These are phyloP conservation scores for Craterocephalus amniculus DNA, from an alignment of 2,797 vertebrate species.

Conservation along the genomic window DNA sequence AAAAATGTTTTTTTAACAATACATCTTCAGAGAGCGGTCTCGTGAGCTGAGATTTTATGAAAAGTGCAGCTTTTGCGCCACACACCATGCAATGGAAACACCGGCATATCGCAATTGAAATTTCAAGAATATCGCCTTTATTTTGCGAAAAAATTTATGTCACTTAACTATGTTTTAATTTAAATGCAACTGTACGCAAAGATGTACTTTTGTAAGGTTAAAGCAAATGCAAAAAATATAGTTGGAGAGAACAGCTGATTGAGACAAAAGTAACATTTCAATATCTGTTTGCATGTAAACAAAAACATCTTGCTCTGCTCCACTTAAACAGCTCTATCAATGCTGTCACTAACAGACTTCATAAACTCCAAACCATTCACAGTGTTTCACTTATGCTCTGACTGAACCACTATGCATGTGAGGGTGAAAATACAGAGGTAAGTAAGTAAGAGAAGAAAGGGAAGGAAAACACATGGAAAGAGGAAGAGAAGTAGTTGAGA, in stretches of 20 bases:
- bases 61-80: too few species aligned
- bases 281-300: constrained; percentile 75
- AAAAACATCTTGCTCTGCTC: constrained; percentile 79
- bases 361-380: constrained; percentile 86
- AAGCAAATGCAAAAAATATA: not conserved
- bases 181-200: not conserved
- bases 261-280: constrained; percentile 61
- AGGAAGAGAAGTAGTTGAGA: not conserved
- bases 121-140: too few species aligned
- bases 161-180: constrained; percentile 2
- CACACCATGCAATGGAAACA: too few species aligned
- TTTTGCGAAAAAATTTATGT: too few species aligned
- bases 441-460: constrained; percentile 9
- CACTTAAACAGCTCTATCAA: constrained; percentile 89
- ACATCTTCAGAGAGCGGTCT: too few species aligned
- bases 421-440: not conserved
- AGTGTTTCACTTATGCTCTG: constrained; percentile 64
- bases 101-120: too few species aligned
- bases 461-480: not conserved
- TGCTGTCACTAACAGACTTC: constrained; percentile 86
- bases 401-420: constrained; percentile 37
- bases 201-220: not conserved
- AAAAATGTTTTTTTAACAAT: too few species aligned
- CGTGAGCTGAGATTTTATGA: too few species aligned
- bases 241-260: constrained; percentile 21